Percentiles rank a stretch among this genome's conserved stretches.
Conservation (phyloP, 2,888 invertebrate genomes). For the Temnothorax ravouxi region DNA sequence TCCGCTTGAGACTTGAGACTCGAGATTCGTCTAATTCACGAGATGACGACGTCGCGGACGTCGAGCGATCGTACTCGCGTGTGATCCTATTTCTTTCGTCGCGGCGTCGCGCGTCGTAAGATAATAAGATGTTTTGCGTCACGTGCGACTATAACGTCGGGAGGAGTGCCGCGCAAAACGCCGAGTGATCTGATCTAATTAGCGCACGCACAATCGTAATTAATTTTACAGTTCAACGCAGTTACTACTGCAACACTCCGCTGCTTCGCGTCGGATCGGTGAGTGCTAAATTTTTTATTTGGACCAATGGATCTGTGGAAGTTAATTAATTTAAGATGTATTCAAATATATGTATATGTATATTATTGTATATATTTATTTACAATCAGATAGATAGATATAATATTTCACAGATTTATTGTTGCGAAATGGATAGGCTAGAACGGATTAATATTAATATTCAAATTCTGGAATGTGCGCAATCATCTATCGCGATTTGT, state of each 20-base stretch:
- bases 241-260: neutral
- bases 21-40: neutral
- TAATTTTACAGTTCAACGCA: neutral
- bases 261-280: neutral
- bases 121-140: neutral
- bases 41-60: neutral
- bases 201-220: conserved; percentile 9
- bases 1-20: too few relatives aligned
- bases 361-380: neutral
- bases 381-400: too few relatives aligned
- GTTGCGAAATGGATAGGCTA: neutral
- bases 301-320: neutral
- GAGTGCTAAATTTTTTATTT: neutral
- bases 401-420: neutral
- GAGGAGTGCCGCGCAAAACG: neutral
- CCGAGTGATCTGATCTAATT: conserved; percentile 1
- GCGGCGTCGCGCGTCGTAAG: too few relatives aligned
- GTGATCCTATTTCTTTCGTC: neutral
- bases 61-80: neutral
- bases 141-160: neutral
- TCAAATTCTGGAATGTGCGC: neutral
- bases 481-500: neutral
- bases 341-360: neutral
- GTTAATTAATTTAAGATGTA: conserved; percentile 13
- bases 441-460: conserved; percentile 3